Evolutionary conservation across 2,113 vertebrate genomes (phyloP), one percentile per base, ranked within the genome.

Genomic region (Abramis brama): DNA sequence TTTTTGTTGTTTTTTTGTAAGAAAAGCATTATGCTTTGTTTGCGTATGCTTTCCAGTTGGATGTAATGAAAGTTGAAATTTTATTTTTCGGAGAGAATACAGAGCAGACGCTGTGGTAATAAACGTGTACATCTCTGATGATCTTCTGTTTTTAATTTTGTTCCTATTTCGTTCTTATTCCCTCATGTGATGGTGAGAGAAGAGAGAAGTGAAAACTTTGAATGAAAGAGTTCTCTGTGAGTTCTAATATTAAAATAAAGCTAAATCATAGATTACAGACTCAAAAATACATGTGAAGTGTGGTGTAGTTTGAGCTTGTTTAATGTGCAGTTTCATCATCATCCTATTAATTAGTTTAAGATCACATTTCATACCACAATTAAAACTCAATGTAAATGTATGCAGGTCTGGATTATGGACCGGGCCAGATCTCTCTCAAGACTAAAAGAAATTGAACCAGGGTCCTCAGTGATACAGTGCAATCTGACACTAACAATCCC

Each of bases 1-100:
- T 90, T 89, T 78, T 86, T 90, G 1, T 27, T 1, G 1, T 93
- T 90, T 87, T 91, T 91, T 90, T 92, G 71, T 77, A 88, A 82
- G 71, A 75, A 85, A 64, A 62, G 83, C 87, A 88, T 82, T 82
- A 88, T 89, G 87, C 90, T 91, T 90, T 90, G 84, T 92, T 43
- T 43, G 43, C 43, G 2, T 43, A 43, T 43, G 43, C 9, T 43
- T 43, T 92, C 27, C 86, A 68, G 43, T 85, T 88, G 43, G 36
- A 88, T 85, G 73, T 76, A 68, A 85, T 85, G 83, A 84, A 47
- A 19, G 57, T 85, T 79, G 27, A 79, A 87, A 78, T 82, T 84
- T 74, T 87, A 83, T 79, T 87, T 90, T 89, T 90, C 79, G 88
- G 86, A 90, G 84, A 80, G 79, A 91, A 80, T 75, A 85, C 80